Evolutionary conservation across 2,888 invertebrate genomes (phyloP).

Genomic region (Aquatica leii): DNA sequence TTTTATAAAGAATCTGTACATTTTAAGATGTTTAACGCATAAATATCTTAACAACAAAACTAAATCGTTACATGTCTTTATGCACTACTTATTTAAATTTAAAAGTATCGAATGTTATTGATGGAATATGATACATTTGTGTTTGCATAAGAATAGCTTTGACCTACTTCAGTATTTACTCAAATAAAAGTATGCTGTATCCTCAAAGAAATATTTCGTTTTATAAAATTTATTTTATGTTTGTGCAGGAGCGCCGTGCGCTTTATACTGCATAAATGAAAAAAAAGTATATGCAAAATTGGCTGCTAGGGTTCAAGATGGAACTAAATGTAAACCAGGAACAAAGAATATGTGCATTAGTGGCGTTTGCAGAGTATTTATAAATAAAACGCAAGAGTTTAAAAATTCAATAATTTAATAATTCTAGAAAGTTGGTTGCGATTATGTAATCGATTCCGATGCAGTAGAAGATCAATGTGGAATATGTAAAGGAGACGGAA

Average conservation of each 20-base stretch:
- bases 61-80: slow-evolving; percentile 5
- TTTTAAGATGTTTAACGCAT: not conserved
- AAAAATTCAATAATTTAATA: too few species aligned
- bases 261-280: slow-evolving; percentile 69
- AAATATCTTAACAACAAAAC: not conserved
- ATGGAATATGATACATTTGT: slow-evolving; percentile 11
- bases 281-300: slow-evolving; percentile 67
- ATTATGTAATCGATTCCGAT: slow-evolving; percentile 69
- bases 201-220: not conserved
- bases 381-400: too few species aligned
- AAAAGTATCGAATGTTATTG: slow-evolving; percentile 8
- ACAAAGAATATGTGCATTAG: slow-evolving; percentile 71
- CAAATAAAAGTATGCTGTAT: not conserved
- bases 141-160: slow-evolving; percentile 1
- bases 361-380: slow-evolving; percentile 68
- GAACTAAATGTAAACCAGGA: slow-evolving; percentile 70
- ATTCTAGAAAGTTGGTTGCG: slow-evolving; percentile 73
- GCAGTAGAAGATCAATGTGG: slow-evolving; percentile 74
- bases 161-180: slow-evolving; percentile 1
- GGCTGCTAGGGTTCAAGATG: slow-evolving; percentile 68
- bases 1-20: too few species aligned
- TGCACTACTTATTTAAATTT: slow-evolving; percentile 10
- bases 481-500: slow-evolving; percentile 73
- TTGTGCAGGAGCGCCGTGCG: slow-evolving; percentile 64
- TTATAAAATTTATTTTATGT: not conserved